phyloP scores from a whole-genome alignment of 1,140 invertebrate genomes.

The Papilio polyxenes region DNA sequence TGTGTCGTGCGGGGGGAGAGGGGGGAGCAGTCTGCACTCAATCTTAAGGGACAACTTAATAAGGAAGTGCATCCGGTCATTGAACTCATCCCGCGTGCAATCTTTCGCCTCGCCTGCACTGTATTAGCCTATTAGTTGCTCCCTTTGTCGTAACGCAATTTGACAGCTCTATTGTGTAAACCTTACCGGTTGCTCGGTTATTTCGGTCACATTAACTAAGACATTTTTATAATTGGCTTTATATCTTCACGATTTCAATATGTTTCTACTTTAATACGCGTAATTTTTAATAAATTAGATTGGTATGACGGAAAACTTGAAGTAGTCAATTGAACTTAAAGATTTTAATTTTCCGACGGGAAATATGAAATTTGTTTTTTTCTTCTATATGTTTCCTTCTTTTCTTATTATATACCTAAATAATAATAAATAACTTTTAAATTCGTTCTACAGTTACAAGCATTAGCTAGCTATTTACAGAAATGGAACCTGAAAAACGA shows the following conservation, averaged over 20 bases:
- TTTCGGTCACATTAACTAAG: background rate
- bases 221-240: background rate
- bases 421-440: no score
- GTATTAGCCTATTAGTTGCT: background rate
- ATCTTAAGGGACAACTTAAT: constrained; percentile 40
- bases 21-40: background rate
- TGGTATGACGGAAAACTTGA: no score
- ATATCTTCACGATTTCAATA: no score
- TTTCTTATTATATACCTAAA: no score
- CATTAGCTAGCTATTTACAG: no score
- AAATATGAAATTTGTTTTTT: no score
- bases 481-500: background rate
- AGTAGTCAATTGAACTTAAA: no score
- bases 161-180: background rate
- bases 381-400: no score
- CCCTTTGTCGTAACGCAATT: background rate
- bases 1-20: background rate
- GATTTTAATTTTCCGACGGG: no score
- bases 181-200: background rate
- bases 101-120: background rate
- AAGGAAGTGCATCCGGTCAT: constrained; percentile 44
- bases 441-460: no score
- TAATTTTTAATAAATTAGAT: no score
- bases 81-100: constrained; percentile 41
- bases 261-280: no score